Base-by-base conservation (phyloP, 2,888 invertebrate species). In the Hypomecis atomaria region DNA sequence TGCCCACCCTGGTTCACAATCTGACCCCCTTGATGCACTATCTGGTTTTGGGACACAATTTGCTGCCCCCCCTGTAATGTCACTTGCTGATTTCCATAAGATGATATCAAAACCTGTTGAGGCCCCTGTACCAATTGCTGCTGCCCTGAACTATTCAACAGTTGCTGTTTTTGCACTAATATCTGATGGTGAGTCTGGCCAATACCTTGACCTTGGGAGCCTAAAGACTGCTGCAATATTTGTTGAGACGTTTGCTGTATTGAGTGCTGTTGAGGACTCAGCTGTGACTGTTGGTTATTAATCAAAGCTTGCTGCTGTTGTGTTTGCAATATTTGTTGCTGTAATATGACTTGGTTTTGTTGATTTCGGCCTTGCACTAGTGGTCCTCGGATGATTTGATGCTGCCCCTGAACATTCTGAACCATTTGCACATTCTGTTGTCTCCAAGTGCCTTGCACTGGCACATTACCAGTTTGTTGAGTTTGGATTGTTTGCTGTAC, bases 221-320 rank as follows among this genome's bases (percentile, higher is more conserved):
- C 91, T 83, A 94, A 78, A 76, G 93, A 81, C 72, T 95, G 95
- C 80, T 95, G 94, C 36, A 95, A 89, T 38, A 94, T 90, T 73
- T 95, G 94, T 71, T 94, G 94, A 54, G 93, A 93, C 23, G 89
- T 76, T 68, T 94, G 94, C 73, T 94, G 93, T 13, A 93, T 88
- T 37, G 85, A 77, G 64, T 92, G 92, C 69, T 94, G 94, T 69
- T 94, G 94, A 5, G 94, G 94, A 70, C 94, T 94, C 34, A 93
- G 78, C 61, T 92, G 91, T 6, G 86, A 77, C 67, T 89, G 93
- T 64, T 89, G 93, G 65, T 89, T 93, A 77, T 85, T 89, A 65
- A 92, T 87, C 69, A 91, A 74, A 38, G 86, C 86, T n/a, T 65
- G 65, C 65, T 93, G 93, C 59, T 92, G 92, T 69, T 90, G 93